A percentile compares a stretch with the other conserved stretches of the same genome.
phyloP scores from a whole-genome alignment of 2,797 vertebrate species.

The Lacerta bilineata region DNA sequence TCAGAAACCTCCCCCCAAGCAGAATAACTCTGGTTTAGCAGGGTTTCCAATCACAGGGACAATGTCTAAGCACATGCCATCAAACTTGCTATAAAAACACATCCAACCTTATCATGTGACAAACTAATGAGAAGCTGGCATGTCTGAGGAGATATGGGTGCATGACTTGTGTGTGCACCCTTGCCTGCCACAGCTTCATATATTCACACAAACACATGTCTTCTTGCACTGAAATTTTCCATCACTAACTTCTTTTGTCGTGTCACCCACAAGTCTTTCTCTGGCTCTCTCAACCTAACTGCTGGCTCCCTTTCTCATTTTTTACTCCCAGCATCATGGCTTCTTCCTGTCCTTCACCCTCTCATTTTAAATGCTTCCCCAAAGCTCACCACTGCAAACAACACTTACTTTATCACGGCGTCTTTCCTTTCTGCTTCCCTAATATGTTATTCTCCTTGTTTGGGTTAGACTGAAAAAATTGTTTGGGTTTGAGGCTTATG shows the following conservation, averaged over 20 bases:
- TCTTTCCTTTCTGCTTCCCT: not conserved
- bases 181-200: not conserved
- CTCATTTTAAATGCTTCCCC: slow-evolving; percentile 10
- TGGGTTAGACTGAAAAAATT: slow-evolving; percentile 25
- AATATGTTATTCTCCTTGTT: not conserved
- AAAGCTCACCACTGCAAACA: slow-evolving; percentile 30
- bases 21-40: no score
- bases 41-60: no score
- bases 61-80: no score
- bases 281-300: slow-evolving; percentile 21
- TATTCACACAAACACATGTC: no score
- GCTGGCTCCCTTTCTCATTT: not conserved
- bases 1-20: no score
- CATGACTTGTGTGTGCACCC: no score
- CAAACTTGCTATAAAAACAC: no score
- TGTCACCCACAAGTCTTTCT: not conserved
- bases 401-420: not conserved
- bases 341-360: slow-evolving; percentile 20
- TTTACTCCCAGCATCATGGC: not conserved
- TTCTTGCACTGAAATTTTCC: not conserved
- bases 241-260: not conserved
- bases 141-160: no score
- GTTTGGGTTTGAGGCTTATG: slow-evolving; percentile 18
- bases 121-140: no score
- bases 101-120: no score